Evolutionary conservation across 1,140 invertebrate species (phyloP).

Genomic region (Neocloeon triangulifer): DNA sequence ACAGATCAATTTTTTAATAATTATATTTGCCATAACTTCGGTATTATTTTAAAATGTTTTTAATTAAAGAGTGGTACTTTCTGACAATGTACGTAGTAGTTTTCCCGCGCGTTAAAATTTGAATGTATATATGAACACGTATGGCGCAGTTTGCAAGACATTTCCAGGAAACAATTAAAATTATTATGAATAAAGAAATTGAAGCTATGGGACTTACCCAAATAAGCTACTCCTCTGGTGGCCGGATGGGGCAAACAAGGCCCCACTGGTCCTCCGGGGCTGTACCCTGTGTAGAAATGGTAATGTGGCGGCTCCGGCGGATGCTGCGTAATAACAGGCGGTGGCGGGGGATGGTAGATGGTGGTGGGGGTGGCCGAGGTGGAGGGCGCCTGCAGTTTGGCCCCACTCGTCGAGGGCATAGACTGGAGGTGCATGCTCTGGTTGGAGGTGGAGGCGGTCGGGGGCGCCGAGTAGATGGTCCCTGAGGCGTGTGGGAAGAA

Average conservation of each 20-base stretch:
- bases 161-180: too few species aligned
- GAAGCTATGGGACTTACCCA: constrained; percentile 8
- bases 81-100: too few species aligned
- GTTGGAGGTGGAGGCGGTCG: constrained; percentile 1
- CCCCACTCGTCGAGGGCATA: neutral
- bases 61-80: too few species aligned
- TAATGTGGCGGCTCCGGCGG: constrained; percentile 15
- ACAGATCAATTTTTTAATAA: too few species aligned
- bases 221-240: constrained; percentile 28
- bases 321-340: constrained; percentile 9
- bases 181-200: too few species aligned
- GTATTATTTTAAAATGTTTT: too few species aligned
- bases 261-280: constrained; percentile 33
- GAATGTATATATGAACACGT: too few species aligned
- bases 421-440: neutral
- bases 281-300: constrained; percentile 15
- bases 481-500: too few species aligned
- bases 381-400: neutral
- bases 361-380: neutral
- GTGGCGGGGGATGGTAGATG: constrained; percentile 3
- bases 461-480: too few species aligned
- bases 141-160: too few species aligned
- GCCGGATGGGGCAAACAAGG: constrained; percentile 43
- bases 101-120: too few species aligned
- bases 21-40: too few species aligned